These are phyloP conservation scores for Tenthredo scrophulariae DNA, from an alignment of 2,888 invertebrate genomes.

Conservation along the genomic window DNA sequence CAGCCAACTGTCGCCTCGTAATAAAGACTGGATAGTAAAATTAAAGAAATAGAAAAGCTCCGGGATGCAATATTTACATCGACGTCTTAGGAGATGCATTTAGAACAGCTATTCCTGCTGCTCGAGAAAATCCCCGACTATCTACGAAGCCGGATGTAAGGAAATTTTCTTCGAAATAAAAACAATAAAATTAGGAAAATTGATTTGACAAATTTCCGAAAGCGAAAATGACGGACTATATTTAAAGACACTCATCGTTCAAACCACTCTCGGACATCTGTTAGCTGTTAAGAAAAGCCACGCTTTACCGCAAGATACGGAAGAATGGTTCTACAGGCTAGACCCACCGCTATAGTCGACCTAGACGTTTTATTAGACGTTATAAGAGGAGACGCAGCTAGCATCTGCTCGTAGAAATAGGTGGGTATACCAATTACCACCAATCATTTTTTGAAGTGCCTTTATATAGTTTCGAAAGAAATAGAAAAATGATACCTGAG, in stretches of 20 bases:
- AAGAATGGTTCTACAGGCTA: background rate
- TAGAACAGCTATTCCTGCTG: background rate
- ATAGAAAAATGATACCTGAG: background rate
- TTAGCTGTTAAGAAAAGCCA: background rate
- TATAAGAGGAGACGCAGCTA: background rate
- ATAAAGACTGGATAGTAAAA: conserved; percentile 36
- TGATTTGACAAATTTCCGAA: background rate
- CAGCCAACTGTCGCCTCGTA: conserved; percentile 24
- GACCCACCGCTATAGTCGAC: background rate
- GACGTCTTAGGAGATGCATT: conserved; percentile 12
- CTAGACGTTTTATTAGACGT: conserved; percentile 8
- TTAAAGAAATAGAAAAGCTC: conserved; percentile 30
- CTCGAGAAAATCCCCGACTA: background rate
- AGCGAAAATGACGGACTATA: background rate
- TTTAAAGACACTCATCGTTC: background rate
- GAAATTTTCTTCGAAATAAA: background rate
- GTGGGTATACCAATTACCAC: conserved; percentile 5
- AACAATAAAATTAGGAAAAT: background rate
- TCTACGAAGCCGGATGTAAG: background rate
- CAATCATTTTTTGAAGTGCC: conserved; percentile 22
- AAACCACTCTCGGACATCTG: conserved; percentile 2
- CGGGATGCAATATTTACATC: conserved; percentile 24
- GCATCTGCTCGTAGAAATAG: conserved; percentile 19
- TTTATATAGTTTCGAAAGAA: background rate
- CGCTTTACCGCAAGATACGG: background rate